A percentile compares a stretch with the other conserved stretches of the same genome.
These are phyloP conservation scores for Sorex maritimensis DNA, from an alignment of 2,797 vertebrate species.

Conservation along the genomic window DNA sequence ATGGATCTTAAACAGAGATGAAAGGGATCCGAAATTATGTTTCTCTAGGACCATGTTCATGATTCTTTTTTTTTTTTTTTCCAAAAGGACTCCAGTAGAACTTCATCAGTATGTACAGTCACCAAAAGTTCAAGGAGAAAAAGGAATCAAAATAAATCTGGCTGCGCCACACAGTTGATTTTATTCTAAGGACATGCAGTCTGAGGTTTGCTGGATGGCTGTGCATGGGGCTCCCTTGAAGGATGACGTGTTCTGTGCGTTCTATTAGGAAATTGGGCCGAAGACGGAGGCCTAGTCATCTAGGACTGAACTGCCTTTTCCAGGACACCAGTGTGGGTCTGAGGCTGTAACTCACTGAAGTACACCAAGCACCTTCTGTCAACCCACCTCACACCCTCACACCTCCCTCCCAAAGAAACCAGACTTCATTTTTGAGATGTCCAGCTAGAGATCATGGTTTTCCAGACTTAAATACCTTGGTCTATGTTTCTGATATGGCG, in stretches of 20 bases:
- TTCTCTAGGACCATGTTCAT: not conserved
- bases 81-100: too few relatives aligned
- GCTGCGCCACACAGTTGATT: not conserved
- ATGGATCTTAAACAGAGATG: not conserved
- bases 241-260: not conserved
- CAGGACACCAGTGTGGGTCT: not conserved
- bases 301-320: not conserved
- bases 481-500: not conserved
- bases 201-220: not conserved
- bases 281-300: not conserved
- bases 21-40: not conserved
- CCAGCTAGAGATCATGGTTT: not conserved
- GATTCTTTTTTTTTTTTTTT: not conserved
- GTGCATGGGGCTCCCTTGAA: not conserved
- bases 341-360: not conserved
- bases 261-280: not conserved
- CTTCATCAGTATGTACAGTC: not conserved
- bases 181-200: not conserved
- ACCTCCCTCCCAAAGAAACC: too few relatives aligned
- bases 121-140: not conserved
- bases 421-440: not conserved
- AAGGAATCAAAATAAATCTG: conserved; percentile 33
- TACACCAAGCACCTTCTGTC: not conserved
- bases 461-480: not conserved
- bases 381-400: not conserved